A percentile compares a stretch with the other conserved stretches of the same genome.
These are phyloP conservation scores for Antitype chi DNA, from an alignment of 2,888 invertebrate genomes.

Conservation along the genomic window DNA sequence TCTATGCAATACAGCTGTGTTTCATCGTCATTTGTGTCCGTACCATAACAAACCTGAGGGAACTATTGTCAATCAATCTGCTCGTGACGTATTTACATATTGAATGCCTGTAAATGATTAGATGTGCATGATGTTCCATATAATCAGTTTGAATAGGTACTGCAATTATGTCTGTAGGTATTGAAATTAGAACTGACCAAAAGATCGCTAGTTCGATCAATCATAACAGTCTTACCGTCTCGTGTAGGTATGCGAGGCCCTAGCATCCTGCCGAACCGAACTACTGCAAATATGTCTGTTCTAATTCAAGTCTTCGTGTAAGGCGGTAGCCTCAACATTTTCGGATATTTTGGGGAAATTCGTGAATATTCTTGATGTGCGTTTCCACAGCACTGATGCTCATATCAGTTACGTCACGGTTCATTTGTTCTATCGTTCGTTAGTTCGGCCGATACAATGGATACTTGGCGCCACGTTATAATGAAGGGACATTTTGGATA, in stretches of 20 bases:
- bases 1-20: background rate
- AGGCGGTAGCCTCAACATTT: background rate
- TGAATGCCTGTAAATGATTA: constrained; percentile 26
- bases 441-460: constrained; percentile 9
- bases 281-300: background rate
- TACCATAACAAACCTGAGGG: background rate
- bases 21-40: background rate
- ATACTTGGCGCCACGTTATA: background rate
- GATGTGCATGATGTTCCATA: constrained; percentile 1
- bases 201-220: too few species aligned
- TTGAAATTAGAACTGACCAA: background rate
- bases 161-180: background rate
- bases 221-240: background rate
- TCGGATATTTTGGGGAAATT: background rate
- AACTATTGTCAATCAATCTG: constrained; percentile 27
- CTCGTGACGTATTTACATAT: constrained; percentile 28
- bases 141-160: background rate
- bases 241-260: background rate
- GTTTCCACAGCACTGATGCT: constrained; percentile 14
- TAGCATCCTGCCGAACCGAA: background rate
- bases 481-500: constrained; percentile 8
- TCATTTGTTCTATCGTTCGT: constrained; percentile 15
- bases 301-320: background rate
- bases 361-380: background rate
- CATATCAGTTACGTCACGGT: constrained; percentile 35